A percentile compares a stretch with the other conserved stretches of the same genome.
These are phyloP conservation scores for Eurytoma californica DNA, from an alignment of 2,888 invertebrate genomes.

Conservation along the genomic window DNA sequence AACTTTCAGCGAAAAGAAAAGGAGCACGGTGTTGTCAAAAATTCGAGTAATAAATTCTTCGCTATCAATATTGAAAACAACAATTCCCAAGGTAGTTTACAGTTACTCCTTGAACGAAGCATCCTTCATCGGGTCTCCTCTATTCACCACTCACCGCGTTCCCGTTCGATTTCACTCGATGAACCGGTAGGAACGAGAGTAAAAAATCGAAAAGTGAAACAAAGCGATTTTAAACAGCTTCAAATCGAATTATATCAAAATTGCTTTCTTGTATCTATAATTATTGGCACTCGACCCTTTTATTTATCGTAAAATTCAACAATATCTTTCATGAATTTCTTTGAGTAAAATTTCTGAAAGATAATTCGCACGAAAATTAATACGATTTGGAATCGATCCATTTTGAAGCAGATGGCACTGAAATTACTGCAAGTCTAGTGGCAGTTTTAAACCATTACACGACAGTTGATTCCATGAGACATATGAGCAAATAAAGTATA, in stretches of 20 bases:
- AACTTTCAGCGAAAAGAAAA: constrained; percentile 31
- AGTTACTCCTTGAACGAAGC: constrained; percentile 49
- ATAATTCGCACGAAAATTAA: background rate
- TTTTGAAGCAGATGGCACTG: background rate
- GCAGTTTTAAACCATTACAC: background rate
- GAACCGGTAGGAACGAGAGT: background rate
- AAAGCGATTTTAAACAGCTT: constrained; percentile 20
- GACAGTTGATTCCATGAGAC: background rate
- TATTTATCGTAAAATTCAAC: background rate
- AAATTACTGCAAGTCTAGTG: background rate
- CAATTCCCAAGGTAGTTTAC: constrained; percentile 43
- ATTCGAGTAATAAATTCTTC: constrained; percentile 39
- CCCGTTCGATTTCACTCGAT: constrained; percentile 52
- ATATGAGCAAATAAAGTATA: constrained; percentile 35
- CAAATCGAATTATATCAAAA: background rate
- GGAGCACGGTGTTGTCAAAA: background rate
- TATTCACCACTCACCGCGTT: constrained; percentile 36
- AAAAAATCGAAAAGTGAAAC: constrained; percentile 8
- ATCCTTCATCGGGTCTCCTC: constrained; percentile 43
- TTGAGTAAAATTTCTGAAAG: too few relatives aligned
- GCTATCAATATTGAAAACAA: constrained; percentile 51
- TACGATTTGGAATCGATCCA: background rate
- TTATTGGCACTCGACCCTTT: background rate
- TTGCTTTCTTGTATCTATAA: background rate
- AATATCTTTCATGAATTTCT: background rate